Evolutionary conservation across 2,888 invertebrate genomes (phyloP), one percentile per base, ranked within the genome.

Genomic region (Tenodera sinensis): DNA sequence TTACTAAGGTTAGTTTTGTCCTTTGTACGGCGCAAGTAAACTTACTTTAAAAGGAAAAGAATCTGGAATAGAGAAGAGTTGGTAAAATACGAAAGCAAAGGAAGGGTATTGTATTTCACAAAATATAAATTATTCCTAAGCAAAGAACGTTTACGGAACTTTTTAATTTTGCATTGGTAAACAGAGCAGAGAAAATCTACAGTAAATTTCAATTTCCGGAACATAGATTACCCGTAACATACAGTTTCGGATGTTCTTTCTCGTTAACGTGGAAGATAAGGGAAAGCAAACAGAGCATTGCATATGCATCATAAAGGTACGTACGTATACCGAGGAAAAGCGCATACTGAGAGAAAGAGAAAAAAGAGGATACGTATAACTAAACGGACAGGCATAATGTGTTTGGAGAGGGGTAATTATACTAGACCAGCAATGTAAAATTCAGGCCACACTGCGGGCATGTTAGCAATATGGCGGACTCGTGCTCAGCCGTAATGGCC

Each of bases 381-480:
- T 86, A 81, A 86, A 30, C 86, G 86, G 81, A 86, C 86, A 28
- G 81, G 81, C 86, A 86, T 86, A 86, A 86, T 86, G 81, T 86
- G 28, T 86, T 86, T 86, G 28, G 86, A 86, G 86, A 86, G 28
- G 86, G 81, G 86, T 86, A 86, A 86, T 86, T 86, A 86, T 81
- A 86, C 81, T 15, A 28, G 86, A 81, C 54, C 71, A 71, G 86
- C 86, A 86, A 86, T 86, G 86, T 71, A 86, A 86, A 86, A 86
- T 86, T 86, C 86, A 86, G 81, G 25, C 81, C 86, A 86, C 86
- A 84, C 84, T 84, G 30, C 71, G 25, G 81, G 28, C 71, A 71
- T 28, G 71, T 81, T 30, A n/a, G 86, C 86, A 86, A 86, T 86
- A 71, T 71, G 71, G 71, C 28, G 12, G 25, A 27, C 86, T 81